These are phyloP conservation scores for Leiothrix lutea DNA, from an alignment of 2,113 vertebrate genomes.

Conservation along the genomic window DNA sequence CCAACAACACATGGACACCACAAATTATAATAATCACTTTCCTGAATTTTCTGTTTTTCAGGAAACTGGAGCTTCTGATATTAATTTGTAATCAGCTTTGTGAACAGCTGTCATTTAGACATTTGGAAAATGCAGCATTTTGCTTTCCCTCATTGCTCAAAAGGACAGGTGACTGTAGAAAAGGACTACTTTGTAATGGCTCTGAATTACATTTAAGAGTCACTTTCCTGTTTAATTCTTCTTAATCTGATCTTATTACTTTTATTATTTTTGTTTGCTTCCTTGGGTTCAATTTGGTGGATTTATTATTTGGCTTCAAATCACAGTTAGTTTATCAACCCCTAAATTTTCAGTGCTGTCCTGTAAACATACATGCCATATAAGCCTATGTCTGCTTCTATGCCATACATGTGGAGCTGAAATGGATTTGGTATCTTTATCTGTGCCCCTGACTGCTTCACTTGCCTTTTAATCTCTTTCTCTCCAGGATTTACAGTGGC, in stretches of 20 bases:
- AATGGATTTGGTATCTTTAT: background rate
- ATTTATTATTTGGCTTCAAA: background rate
- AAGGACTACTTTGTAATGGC: background rate
- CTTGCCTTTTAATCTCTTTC: background rate
- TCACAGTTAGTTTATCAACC: background rate
- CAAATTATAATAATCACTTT: background rate
- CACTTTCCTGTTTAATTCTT: background rate
- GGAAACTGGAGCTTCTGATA: background rate
- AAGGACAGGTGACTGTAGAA: background rate
- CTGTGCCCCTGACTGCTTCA: background rate
- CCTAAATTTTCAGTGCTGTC: background rate
- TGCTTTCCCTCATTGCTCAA: background rate
- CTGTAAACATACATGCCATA: accelerated
- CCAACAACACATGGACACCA: accelerated
- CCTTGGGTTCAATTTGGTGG: background rate
- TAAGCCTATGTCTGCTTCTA: background rate
- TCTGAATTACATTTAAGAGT: background rate
- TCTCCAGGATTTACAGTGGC: background rate
- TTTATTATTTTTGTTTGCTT: background rate
- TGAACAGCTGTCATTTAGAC: background rate
- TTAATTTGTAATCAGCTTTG: background rate
- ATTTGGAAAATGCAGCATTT: background rate
- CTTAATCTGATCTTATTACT: background rate
- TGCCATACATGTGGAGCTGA: background rate
- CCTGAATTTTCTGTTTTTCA: background rate